Evolutionary conservation across 1,140 invertebrate genomes (phyloP).

Genomic region (Zaprionus davidi): DNA sequence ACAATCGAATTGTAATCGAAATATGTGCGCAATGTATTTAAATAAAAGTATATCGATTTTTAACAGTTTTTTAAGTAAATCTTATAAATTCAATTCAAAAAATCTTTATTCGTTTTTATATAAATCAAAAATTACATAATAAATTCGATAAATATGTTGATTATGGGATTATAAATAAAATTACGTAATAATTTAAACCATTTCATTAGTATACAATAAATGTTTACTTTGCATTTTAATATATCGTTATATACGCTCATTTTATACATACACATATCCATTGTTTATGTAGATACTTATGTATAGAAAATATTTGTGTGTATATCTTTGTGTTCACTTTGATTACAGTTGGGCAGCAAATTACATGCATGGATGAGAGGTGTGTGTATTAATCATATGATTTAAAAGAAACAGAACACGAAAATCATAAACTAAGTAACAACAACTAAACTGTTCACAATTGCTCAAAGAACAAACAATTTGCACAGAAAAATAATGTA

Average conservation of each 20-base stretch:
- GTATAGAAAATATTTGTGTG: slow-evolving; percentile 80
- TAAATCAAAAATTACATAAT: slow-evolving; percentile 80
- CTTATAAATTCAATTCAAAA: slow-evolving; percentile 51
- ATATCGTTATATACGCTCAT: slow-evolving; percentile 40
- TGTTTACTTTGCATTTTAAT: slow-evolving; percentile 54
- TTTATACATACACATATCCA: slow-evolving; percentile 17
- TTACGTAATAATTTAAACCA: slow-evolving; percentile 73
- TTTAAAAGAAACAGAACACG: slow-evolving; percentile 44
- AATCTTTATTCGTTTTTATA: slow-evolving; percentile 76
- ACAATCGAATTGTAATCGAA: not conserved
- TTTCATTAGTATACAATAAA: slow-evolving; percentile 67
- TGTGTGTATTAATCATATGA: slow-evolving; percentile 33
- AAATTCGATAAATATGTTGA: slow-evolving; percentile 80
- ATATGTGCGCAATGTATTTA: not conserved
- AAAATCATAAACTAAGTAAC: slow-evolving; percentile 46
- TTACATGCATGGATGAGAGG: slow-evolving; percentile 54
- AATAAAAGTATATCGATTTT: not conserved
- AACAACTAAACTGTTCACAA: slow-evolving; percentile 58
- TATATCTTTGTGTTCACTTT: slow-evolving; percentile 78
- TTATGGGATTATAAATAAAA: slow-evolving; percentile 75
- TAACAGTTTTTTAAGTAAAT: not conserved
- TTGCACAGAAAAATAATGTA: slow-evolving; percentile 36
- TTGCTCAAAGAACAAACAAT: slow-evolving; percentile 49
- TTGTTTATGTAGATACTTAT: slow-evolving; percentile 30
- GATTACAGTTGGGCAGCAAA: slow-evolving; percentile 65